Conservation (phyloP, 2,888 invertebrate genomes). For the Cerastis leucographa region DNA sequence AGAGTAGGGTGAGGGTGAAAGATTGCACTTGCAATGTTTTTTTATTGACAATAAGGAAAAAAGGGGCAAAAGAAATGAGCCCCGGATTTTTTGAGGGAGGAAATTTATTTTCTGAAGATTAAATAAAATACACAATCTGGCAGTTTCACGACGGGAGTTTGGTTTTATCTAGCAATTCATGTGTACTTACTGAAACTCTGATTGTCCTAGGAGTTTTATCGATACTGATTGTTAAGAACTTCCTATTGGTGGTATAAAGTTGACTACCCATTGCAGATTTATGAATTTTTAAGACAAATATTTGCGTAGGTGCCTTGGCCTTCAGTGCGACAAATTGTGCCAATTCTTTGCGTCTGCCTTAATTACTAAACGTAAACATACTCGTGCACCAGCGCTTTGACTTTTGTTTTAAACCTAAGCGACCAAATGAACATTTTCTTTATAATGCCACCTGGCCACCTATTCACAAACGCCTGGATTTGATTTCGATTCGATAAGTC, state of each 20-base stretch:
- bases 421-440: background rate
- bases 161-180: slow-evolving; percentile 4
- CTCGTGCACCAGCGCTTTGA: background rate
- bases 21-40: slow-evolving; percentile 33
- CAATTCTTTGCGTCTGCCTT: too few relatives aligned
- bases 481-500: too few relatives aligned
- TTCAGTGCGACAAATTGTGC: background rate
- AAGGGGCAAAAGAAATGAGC: background rate
- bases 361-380: background rate
- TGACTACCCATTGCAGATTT: background rate
- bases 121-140: slow-evolving; percentile 16
- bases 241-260: background rate
- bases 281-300: too few relatives aligned
- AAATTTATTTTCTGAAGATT: slow-evolving; percentile 8
- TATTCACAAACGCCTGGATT: too few relatives aligned
- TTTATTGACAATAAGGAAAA: slow-evolving; percentile 36
- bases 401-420: background rate
- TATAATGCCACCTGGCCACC: too few relatives aligned
- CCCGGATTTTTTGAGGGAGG: slow-evolving; percentile 1
- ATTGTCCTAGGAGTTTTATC: background rate
- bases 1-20: background rate
- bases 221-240: background rate
- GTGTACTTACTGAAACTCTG: background rate
- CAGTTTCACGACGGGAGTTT: background rate
- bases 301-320: background rate